Evolutionary conservation across 2,888 invertebrate species (phyloP).

Genomic region (Hylaea fasciaria): DNA sequence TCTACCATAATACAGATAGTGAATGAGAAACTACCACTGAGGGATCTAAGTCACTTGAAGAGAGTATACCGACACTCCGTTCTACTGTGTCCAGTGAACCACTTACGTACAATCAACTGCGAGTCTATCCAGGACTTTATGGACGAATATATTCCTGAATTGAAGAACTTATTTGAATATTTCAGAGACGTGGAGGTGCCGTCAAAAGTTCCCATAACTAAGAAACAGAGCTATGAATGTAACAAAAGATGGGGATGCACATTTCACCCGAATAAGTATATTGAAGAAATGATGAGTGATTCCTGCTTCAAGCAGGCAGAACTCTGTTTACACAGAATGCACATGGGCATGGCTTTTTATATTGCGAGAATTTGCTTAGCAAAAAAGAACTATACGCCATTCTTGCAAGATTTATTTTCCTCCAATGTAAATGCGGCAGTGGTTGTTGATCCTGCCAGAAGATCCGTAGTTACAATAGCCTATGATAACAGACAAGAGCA

Average conservation of each 20-base stretch:
- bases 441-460: conserved; percentile 89
- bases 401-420: conserved; percentile 42
- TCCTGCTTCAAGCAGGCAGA: conserved; percentile 85
- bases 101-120: conserved; percentile 55
- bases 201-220: conserved; percentile 85
- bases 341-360: conserved; percentile 85
- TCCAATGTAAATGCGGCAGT: conserved; percentile 71
- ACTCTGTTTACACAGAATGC: conserved; percentile 80
- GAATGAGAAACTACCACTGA: conserved; percentile 85
- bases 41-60: conserved; percentile 89
- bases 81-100: conserved; percentile 77
- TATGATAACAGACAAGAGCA: conserved; percentile 85
- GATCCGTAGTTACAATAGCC: conserved; percentile 88
- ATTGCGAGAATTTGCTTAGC: conserved; percentile 70
- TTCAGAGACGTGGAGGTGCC: conserved; percentile 86
- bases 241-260: conserved; percentile 91
- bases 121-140: conserved; percentile 73
- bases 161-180: conserved; percentile 76
- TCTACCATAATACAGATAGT: conserved; percentile 86
- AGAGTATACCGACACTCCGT: conserved; percentile 87
- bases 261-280: conserved; percentile 91
- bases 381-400: conserved; percentile 20
- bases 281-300: conserved; percentile 88
- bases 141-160: conserved; percentile 73
- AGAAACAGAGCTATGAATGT: conserved; percentile 86